Conservation (phyloP, 1,140 invertebrate genomes). For the Caenorhabditis remanei region DNA sequence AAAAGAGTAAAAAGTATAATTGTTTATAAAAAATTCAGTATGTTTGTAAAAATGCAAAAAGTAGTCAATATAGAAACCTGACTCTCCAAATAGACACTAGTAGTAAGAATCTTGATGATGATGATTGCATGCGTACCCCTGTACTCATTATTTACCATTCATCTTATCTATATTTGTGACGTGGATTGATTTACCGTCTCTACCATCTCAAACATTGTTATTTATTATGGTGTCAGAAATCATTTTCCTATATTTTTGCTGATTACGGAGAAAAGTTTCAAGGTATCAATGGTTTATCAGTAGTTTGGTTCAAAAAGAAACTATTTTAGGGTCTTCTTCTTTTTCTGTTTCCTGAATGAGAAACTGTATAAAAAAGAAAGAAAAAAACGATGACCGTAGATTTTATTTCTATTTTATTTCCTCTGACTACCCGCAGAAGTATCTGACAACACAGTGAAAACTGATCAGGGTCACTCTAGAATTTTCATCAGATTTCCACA, state of each 20-base stretch:
- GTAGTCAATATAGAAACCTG: no score
- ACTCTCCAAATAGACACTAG: no score
- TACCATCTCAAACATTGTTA: not conserved
- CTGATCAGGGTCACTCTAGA: constrained; percentile 43
- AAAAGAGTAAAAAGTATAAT: no score
- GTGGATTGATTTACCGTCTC: constrained; percentile 4
- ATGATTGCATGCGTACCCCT: not conserved
- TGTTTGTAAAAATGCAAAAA: no score
- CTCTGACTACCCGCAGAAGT: not conserved
- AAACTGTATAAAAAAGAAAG: not conserved
- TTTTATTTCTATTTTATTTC: constrained; percentile 37
- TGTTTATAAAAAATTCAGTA: no score
- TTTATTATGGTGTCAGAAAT: not conserved
- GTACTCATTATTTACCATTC: not conserved
- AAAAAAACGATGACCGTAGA: not conserved
- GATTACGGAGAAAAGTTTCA: no score
- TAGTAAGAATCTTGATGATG: not conserved
- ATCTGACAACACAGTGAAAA: not conserved
- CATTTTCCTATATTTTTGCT: no score
- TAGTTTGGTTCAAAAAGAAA: not conserved
- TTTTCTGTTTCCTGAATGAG: not conserved
- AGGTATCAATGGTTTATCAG: no score
- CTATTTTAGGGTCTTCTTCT: not conserved
- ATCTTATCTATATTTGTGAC: constrained; percentile 32
- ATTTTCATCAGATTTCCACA: constrained; percentile 51